Evolutionary conservation across 2,797 vertebrate genomes (phyloP).

Genomic region (Enteromius afrohamiltoni): DNA sequence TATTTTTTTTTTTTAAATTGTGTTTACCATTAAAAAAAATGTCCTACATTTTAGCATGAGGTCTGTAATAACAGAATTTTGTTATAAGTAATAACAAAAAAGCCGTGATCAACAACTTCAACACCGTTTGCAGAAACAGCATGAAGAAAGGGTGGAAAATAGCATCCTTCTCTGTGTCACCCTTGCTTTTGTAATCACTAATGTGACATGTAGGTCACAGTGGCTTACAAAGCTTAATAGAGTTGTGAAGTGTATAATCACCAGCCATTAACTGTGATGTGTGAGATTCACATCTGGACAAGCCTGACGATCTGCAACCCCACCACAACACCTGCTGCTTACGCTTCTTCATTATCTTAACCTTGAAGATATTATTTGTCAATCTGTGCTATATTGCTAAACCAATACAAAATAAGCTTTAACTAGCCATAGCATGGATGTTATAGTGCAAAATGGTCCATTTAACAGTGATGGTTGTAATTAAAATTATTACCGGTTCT

Average conservation of each 20-base stretch:
- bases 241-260: slow-evolving; percentile 42
- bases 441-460: too few species aligned
- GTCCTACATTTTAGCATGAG: neutral
- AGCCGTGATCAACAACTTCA: slow-evolving; percentile 37
- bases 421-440: neutral
- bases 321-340: neutral
- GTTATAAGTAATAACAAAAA: slow-evolving; percentile 25
- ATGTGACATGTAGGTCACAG: slow-evolving; percentile 53
- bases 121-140: slow-evolving; percentile 21
- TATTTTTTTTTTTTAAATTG: too few species aligned
- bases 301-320: neutral
- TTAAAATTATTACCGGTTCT: neutral
- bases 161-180: slow-evolving; percentile 32
- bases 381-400: neutral
- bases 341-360: neutral
- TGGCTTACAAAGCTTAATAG: slow-evolving; percentile 30
- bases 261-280: slow-evolving; percentile 24
- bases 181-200: slow-evolving; percentile 44
- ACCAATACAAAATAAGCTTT: neutral
- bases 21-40: neutral
- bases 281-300: neutral
- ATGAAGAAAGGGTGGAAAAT: slow-evolving; percentile 44
- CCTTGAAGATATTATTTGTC: neutral
- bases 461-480: neutral
- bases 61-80: too few species aligned